Conservation (phyloP, 2,113 vertebrate genomes). For the Canis aureus region DNA sequence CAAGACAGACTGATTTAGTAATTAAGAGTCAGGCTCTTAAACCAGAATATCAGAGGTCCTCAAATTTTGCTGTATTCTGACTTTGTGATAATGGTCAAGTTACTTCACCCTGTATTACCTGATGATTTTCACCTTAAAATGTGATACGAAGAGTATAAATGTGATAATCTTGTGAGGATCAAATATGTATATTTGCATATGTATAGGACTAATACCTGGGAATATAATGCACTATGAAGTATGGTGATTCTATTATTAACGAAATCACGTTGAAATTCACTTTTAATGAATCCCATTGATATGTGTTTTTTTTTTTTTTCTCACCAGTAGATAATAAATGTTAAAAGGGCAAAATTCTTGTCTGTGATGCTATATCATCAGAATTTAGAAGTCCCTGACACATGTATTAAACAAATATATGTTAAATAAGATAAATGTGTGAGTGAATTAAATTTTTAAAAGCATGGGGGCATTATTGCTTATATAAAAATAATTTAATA, state of each 20-base stretch:
- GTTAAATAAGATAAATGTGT: neutral
- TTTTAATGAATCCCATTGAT: neutral
- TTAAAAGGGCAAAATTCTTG: neutral
- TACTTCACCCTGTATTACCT: neutral
- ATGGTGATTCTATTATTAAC: neutral
- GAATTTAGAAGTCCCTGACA: neutral
- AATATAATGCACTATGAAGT: neutral
- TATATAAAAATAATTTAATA: slow-evolving; percentile 13
- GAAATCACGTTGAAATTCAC: neutral
- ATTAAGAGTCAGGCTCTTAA: neutral
- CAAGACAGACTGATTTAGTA: neutral
- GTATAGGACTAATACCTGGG: neutral
- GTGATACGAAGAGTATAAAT: neutral
- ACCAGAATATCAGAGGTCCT: neutral
- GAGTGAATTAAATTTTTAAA: neutral
- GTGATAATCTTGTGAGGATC: neutral
- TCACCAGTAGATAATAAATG: neutral
- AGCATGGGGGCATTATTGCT: neutral
- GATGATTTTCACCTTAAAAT: neutral
- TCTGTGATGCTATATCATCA: neutral
- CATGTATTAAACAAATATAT: neutral
- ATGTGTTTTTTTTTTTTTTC: neutral
- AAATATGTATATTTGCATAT: neutral
- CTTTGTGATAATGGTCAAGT: neutral
- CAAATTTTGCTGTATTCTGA: neutral